These are phyloP conservation scores for Propithecus coquereli DNA, from an alignment of 2,113 vertebrate genomes.

Conservation along the genomic window DNA sequence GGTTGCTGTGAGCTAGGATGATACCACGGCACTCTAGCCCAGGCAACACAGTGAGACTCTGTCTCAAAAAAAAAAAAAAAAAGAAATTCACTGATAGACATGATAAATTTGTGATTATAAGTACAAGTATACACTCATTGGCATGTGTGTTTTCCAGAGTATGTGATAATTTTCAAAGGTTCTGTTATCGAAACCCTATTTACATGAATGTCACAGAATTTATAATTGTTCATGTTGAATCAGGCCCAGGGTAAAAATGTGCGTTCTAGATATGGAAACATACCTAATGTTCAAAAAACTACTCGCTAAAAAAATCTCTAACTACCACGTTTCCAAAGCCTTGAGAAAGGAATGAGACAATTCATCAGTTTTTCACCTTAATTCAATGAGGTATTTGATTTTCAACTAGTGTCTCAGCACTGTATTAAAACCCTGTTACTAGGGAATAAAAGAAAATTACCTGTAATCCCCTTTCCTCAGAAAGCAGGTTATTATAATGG, in stretches of 20 bases:
- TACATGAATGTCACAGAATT: constrained; percentile 21
- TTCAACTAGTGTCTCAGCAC: constrained; percentile 72
- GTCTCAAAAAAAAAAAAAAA: too few relatives aligned
- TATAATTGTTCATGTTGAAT: constrained; percentile 2
- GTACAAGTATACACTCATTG: not conserved
- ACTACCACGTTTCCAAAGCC: constrained; percentile 42
- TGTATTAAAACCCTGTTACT: constrained; percentile 77
- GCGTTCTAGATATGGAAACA: constrained; percentile 20
- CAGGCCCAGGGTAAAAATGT: not conserved
- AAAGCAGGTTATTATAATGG: constrained; percentile 76
- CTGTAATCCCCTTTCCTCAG: constrained; percentile 74
- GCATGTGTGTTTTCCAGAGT: not conserved
- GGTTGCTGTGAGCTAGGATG: too few relatives aligned
- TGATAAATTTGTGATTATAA: not conserved
- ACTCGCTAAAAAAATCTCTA: constrained; percentile 2
- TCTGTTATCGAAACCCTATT: constrained; percentile 39
- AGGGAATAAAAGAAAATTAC: constrained; percentile 69
- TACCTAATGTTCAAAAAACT: constrained; percentile 48
- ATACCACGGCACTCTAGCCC: too few relatives aligned
- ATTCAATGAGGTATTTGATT: constrained; percentile 78
- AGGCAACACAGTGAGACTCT: too few relatives aligned
- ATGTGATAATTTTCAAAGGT: constrained; percentile 26
- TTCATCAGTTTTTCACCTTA: constrained; percentile 68
- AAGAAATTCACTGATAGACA: not conserved
- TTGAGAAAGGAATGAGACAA: constrained; percentile 57